Conservation (phyloP, 2,113 vertebrate genomes). For the Gavia stellata region DNA sequence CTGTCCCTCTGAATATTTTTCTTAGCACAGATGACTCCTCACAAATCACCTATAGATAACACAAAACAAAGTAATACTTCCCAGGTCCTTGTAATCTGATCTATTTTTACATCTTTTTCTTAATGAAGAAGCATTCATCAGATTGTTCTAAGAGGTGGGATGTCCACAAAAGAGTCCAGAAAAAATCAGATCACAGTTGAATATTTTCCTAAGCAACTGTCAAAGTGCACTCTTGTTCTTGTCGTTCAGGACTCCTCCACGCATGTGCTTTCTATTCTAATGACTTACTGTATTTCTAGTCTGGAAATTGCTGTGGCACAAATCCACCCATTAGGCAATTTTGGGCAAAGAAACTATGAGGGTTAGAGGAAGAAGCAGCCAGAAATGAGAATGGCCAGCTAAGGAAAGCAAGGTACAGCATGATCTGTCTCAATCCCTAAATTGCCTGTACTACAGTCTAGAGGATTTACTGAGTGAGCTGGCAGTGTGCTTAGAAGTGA, state of each 20-base stretch:
- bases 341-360: not conserved
- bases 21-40: not conserved
- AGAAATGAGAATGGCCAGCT: not conserved
- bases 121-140: not conserved
- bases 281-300: not conserved
- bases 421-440: not conserved
- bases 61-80: not conserved
- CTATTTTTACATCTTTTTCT: not conserved
- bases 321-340: not conserved
- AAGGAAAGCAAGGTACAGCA: constrained; percentile 1
- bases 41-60: not conserved
- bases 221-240: not conserved
- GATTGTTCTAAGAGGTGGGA: not conserved
- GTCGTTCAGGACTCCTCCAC: not conserved
- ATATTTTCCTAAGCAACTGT: not conserved
- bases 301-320: not conserved
- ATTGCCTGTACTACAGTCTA: not conserved
- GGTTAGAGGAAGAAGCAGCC: not conserved
- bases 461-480: not conserved
- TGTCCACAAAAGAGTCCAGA: not conserved
- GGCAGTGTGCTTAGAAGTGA: not conserved
- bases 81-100: not conserved
- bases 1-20: not conserved
- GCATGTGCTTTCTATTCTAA: not conserved
- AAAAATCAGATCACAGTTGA: not conserved